Base-by-base conservation (phyloP, 2,113 vertebrate species). In the Isurus oxyrinchus region DNA sequence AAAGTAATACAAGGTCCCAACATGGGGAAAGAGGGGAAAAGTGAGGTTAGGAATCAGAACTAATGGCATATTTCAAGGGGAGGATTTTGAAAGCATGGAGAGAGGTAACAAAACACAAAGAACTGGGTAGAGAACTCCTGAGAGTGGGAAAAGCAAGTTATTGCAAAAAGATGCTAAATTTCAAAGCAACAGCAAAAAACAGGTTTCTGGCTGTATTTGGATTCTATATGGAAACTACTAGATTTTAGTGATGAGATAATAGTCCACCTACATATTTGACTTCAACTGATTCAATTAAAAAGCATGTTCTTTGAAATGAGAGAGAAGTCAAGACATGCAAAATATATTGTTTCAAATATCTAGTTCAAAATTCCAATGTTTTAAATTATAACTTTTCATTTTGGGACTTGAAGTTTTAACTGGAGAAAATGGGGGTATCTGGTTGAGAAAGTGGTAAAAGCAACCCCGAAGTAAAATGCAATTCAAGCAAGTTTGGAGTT, bases 231-330 rank as follows among this genome's bases (percentile, higher is more conserved):
- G 53, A 55, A 90, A 23, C 53, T 55, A 93, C 57, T 31, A 23
- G 55, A 93, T 27, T 86, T 86, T 40, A 84, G 40, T 86, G 53
- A 61, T 57, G 35, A 61, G 88, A 93, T 57, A 59, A 35, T 61
- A 90, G 53, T 57, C 57, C 31, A 93, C 53, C 88, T 93, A 16
- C 88, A 93, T 27, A 27, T 93, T 93, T 86, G 84, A 86, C 76
- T 49, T 93, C 3, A 57, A 35, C 5, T n/a, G 31, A 93, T 61
- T 35, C 87, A 90, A 90, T 31, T 31, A 59, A 61, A 81, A 40
- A 49, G 21, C 40, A 93, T 61, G 31, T 61, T 61, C 53, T 6
- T 53, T 53, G 16, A 93, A 87, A 40, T 49, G 2, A 23, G 44
- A 87, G 40, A 49, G 40, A 87, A 87, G 21, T 14, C n/a, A 49